These are phyloP conservation scores for roundworm (Caenorhabditis elegans) DNA, from an alignment of 1,140 invertebrate species.

Conservation along the genomic window DNA sequence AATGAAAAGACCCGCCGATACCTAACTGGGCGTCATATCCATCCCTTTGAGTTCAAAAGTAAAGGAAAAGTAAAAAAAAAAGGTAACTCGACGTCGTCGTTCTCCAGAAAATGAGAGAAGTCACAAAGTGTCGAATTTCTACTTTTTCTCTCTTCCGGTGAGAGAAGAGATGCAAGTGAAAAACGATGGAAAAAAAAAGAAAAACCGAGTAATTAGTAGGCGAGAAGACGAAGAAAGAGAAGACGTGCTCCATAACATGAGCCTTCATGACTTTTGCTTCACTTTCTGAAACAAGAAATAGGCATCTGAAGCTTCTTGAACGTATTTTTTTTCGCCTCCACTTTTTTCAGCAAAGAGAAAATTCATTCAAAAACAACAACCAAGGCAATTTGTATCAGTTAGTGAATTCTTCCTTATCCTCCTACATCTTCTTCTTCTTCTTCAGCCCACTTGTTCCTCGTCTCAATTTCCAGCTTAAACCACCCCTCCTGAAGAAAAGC, in stretches of 20 bases:
- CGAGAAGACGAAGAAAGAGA: not conserved
- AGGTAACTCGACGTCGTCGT: too few relatives aligned
- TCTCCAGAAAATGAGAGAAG: not conserved
- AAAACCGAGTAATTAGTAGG: slow-evolving; percentile 13
- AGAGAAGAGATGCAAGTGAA: not conserved
- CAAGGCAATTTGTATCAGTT: slow-evolving; percentile 19
- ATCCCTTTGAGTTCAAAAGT: too few relatives aligned
- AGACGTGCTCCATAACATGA: not conserved
- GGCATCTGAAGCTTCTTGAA: too few relatives aligned
- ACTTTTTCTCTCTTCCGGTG: not conserved
- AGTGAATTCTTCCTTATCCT: not conserved
- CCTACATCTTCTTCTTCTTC: not conserved
- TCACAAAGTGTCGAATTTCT: not conserved
- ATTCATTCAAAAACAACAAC: not conserved
- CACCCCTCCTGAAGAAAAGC: too few relatives aligned
- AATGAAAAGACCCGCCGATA: too few relatives aligned
- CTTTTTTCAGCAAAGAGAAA: not conserved
- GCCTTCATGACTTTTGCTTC: not conserved
- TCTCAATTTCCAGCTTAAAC: not conserved
- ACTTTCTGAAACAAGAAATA: not conserved
- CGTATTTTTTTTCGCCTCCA: not conserved
- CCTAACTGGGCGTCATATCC: too few relatives aligned
- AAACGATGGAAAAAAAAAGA: not conserved
- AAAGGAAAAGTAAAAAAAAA: too few relatives aligned
- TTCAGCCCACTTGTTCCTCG: not conserved